Evolutionary conservation across 2,888 invertebrate species (phyloP).

Genomic region (Luperina nickerlii): DNA sequence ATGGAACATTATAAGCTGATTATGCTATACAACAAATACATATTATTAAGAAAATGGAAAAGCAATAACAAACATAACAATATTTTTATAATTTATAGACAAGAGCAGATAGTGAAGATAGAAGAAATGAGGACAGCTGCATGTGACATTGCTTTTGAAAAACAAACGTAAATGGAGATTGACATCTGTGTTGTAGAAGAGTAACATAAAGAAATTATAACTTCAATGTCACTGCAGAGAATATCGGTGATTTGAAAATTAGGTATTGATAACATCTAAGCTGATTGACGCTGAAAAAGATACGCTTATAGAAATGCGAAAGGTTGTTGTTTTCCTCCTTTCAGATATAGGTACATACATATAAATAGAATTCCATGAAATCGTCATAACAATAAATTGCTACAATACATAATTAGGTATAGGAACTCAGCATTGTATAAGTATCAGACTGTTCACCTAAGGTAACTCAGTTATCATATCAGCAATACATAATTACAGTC

Average conservation of each 20-base stretch:
- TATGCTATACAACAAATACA: not conserved
- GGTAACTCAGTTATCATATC: constrained; percentile 48
- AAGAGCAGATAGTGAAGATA: not conserved
- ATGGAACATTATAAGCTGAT: not conserved
- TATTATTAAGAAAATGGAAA: not conserved
- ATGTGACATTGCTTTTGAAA: constrained; percentile 31
- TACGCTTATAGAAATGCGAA: not conserved
- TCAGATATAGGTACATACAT: not conserved
- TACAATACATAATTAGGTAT: not conserved
- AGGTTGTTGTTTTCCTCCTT: constrained; percentile 7
- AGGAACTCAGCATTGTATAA: constrained; percentile 4
- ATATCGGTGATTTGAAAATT: constrained; percentile 1
- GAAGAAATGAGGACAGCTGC: constrained; percentile 16
- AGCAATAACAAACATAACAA: constrained; percentile 14
- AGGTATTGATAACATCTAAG: constrained; percentile 14
- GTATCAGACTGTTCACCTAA: constrained; percentile 9
- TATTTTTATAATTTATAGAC: constrained; percentile 23
- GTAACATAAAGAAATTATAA: constrained; percentile 15
- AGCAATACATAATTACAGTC: constrained; percentile 20
- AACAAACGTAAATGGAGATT: constrained; percentile 25
- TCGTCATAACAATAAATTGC: not conserved
- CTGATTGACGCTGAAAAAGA: not conserved
- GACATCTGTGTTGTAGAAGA: constrained; percentile 23
- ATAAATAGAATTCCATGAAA: not conserved
- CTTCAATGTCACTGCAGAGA: constrained; percentile 10